Conservation (phyloP, 2,113 vertebrate species). For the Chaetura pelagica region DNA sequence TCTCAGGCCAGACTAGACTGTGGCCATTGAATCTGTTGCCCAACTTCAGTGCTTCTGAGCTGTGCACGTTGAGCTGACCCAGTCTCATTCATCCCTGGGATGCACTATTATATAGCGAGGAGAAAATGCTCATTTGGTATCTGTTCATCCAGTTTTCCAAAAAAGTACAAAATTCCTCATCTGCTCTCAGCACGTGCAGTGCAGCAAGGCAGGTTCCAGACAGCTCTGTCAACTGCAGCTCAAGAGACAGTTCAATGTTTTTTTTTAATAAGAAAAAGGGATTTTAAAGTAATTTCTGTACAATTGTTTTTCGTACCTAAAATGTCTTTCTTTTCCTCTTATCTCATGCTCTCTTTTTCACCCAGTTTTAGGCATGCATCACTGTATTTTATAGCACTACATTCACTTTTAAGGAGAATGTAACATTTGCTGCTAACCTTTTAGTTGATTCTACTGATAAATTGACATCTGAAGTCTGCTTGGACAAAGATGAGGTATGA, state of each 20-base stretch:
- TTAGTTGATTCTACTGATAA: neutral
- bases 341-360: neutral
- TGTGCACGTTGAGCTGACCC: neutral
- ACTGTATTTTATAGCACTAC: neutral
- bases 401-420: neutral
- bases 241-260: too few relatives aligned
- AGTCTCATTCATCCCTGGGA: neutral
- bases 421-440: neutral
- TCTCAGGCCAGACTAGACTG: neutral
- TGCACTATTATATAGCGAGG: neutral
- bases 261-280: neutral
- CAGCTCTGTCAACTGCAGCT: neutral
- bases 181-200: accelerated
- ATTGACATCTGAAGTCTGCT: neutral
- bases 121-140: neutral
- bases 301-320: neutral
- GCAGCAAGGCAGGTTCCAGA: neutral
- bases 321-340: neutral
- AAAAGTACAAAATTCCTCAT: neutral
- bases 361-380: neutral
- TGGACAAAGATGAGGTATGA: neutral
- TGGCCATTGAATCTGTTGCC: neutral
- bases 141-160: neutral
- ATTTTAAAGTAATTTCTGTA: neutral
- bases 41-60: accelerated